Evolutionary conservation across 2,113 vertebrate genomes (phyloP).

Genomic region (Oxyruncus cristatus): DNA sequence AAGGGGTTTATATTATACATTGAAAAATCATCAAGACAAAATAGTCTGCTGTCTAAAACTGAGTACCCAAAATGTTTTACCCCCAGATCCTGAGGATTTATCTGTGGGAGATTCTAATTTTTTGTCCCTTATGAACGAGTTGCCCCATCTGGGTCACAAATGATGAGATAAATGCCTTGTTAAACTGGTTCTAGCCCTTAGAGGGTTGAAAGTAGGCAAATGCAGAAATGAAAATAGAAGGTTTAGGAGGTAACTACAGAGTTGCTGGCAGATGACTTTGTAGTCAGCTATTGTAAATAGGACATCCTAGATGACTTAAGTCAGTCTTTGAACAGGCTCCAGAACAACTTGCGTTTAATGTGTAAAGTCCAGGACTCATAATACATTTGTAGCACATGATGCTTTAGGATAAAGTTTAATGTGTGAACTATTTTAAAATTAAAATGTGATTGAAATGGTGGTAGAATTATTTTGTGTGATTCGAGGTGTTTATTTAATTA

Average conservation of each 20-base stretch:
- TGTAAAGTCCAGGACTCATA: conserved; percentile 17
- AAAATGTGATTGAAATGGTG: conserved; percentile 42
- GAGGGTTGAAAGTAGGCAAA: conserved; percentile 65
- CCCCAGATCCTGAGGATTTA: neutral
- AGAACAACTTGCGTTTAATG: neutral
- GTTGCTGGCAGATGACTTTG: conserved; percentile 38
- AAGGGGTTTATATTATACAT: neutral
- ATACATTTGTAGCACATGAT: conserved; percentile 8
- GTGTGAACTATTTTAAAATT: conserved; percentile 53
- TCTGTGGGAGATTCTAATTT: conserved; percentile 12
- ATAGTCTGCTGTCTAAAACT: neutral
- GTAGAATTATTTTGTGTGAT: conserved; percentile 23
- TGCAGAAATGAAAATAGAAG: conserved; percentile 57
- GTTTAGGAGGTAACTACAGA: conserved; percentile 61
- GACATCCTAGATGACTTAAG: conserved; percentile 36
- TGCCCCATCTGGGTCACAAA: conserved; percentile 42
- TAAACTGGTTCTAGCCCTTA: conserved; percentile 52
- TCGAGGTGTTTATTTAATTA: conserved; percentile 30
- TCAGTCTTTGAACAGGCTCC: conserved; percentile 55
- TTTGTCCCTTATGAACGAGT: neutral
- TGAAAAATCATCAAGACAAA: neutral
- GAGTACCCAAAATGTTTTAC: neutral
- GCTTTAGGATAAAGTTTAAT: conserved; percentile 58
- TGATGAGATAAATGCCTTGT: conserved; percentile 40
- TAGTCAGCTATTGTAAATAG: conserved; percentile 49